phyloP scores from a whole-genome alignment of 1,140 invertebrate genomes.

The Caenorhabditis latens region DNA sequence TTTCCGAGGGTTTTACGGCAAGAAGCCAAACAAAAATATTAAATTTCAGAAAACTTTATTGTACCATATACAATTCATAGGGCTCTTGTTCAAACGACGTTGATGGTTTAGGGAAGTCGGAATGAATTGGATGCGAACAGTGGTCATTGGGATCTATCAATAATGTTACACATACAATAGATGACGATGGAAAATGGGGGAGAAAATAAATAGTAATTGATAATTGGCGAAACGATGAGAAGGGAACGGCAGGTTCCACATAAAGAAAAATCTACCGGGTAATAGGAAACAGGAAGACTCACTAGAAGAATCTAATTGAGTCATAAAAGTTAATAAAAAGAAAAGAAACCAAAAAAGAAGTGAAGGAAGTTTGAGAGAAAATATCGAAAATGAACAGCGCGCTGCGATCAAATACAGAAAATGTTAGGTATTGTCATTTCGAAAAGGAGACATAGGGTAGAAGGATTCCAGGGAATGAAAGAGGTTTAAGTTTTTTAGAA shows the following conservation, averaged over 20 bases:
- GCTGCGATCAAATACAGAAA: conserved; percentile 33
- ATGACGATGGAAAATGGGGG: neutral
- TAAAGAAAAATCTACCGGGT: conserved; percentile 4
- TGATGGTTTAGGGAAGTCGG: neutral
- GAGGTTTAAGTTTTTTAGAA: neutral
- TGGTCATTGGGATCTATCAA: conserved; percentile 13
- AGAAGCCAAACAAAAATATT: too few species aligned
- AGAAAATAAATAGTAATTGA: neutral
- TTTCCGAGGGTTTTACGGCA: neutral
- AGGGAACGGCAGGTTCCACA: too few species aligned
- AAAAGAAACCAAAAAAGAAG: neutral
- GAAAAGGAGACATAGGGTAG: neutral
- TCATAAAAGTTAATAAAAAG: neutral
- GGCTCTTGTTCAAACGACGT: neutral
- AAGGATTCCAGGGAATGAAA: neutral
- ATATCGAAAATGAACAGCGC: conserved; percentile 3
- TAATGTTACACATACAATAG: conserved; percentile 37
- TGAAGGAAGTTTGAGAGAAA: neutral
- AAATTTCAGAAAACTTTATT: neutral
- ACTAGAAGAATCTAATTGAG: conserved; percentile 14
- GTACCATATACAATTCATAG: conserved; percentile 43
- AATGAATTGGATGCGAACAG: neutral
- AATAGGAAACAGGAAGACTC: neutral
- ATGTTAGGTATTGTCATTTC: neutral
- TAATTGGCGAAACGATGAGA: neutral